Evolutionary conservation across 1,140 invertebrate species (phyloP), one percentile per base, ranked within the genome.

Genomic region (Pararge aegeria): DNA sequence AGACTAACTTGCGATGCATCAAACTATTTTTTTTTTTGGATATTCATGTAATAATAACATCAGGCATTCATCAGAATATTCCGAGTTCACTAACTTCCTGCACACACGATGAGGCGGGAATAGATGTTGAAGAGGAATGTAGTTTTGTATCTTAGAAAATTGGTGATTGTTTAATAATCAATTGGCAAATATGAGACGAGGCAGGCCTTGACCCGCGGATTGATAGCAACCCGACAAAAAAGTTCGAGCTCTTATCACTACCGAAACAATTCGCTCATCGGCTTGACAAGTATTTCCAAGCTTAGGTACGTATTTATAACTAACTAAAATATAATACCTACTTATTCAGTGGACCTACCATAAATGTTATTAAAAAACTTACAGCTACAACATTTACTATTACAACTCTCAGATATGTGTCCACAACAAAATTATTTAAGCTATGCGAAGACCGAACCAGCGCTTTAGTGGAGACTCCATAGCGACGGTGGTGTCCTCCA

Each of bases 171-270:
- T 59, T n/a, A n/a, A n/a, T 53, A 46, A 46, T 60, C 24, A 46
- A 60, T 53, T 53, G 21, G 37, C 50, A 19, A 34, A 38, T 51
- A 27, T 19, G 21, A 18, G 30, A n/a, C 13, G 44, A 13, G 5
- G 50, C 50, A 0, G 40, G 29, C 57, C 57, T 60, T 60, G 57
- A 60, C 57, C 57, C 37, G 42, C 18, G 9, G 15, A 60, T 40
- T 30, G 57, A 60, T 60, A 60, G 19, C n/a, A 12, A 34, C 1
- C 7, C 30, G 3, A 34, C 30, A 34, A 34, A 34, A 30, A 34
- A n/a, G 30, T 12, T n/a, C 10, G 30, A 34, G 9, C 30, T 4
- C 3, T 1, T 10, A 12, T 34, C 10, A n/a, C 10, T 12, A 3
- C 1, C 30, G 30, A 34, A 34, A 6, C 30, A 10, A n/a, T 12